Conservation (phyloP, 1,140 invertebrate genomes). For the Mesaphorura yosii region DNA sequence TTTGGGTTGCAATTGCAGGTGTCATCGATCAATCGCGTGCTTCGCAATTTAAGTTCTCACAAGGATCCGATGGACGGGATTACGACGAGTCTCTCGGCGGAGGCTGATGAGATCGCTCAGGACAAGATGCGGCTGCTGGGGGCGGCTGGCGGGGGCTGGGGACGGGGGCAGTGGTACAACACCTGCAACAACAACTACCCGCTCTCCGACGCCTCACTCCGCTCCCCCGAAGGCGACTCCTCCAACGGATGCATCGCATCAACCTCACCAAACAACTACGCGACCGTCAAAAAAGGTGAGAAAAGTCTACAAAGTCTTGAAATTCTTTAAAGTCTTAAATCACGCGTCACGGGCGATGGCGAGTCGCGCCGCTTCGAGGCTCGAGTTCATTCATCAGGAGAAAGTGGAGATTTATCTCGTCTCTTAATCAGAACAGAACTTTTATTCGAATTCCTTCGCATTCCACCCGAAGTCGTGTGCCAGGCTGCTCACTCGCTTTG, state of each 20-base stretch:
- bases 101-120: constrained; percentile 28
- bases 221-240: constrained; percentile 30
- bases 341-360: too few relatives aligned
- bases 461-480: too few relatives aligned
- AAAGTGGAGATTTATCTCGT: too few relatives aligned
- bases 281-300: constrained; percentile 30
- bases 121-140: constrained; percentile 32
- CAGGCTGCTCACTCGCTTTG: too few relatives aligned
- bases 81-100: constrained; percentile 4
- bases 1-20: too few relatives aligned
- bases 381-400: too few relatives aligned
- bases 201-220: neutral
- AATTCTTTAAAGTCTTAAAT: too few relatives aligned
- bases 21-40: constrained; percentile 95
- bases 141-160: constrained; percentile 24
- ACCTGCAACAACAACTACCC: constrained; percentile 24
- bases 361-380: too few relatives aligned
- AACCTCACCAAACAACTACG: constrained; percentile 25
- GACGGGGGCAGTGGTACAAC: constrained; percentile 29
- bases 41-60: constrained; percentile 83
- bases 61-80: constrained; percentile 48
- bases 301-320: too few relatives aligned
- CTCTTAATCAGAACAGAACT: too few relatives aligned
- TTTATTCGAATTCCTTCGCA: too few relatives aligned
- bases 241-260: constrained; percentile 29